Conservation (phyloP, 2,888 invertebrate genomes). For the Temnothorax ravouxi region DNA sequence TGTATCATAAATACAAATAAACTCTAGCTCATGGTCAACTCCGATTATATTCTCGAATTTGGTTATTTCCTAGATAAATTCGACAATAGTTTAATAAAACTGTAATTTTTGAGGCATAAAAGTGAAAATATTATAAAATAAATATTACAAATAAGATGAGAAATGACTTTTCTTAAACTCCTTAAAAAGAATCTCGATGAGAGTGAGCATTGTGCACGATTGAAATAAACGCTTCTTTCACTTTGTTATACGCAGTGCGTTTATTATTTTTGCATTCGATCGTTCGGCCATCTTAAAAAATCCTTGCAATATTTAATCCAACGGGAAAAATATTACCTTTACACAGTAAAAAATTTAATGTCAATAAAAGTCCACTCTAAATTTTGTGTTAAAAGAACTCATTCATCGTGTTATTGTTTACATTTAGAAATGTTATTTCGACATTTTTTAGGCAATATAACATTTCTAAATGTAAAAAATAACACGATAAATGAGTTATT, state of each 20-base stretch:
- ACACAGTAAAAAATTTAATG: too few relatives aligned
- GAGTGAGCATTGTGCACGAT: not conserved
- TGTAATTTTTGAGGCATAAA: not conserved
- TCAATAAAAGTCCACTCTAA: too few relatives aligned
- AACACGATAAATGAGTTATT: too few relatives aligned
- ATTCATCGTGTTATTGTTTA: too few relatives aligned
- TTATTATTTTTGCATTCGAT: not conserved
- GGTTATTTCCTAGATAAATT: too few relatives aligned
- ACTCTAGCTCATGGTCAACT: too few relatives aligned
- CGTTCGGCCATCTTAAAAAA: not conserved
- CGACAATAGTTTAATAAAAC: not conserved
- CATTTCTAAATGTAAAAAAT: too few relatives aligned
- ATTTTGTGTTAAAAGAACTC: too few relatives aligned
- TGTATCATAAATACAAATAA: too few relatives aligned
- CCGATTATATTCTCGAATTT: too few relatives aligned
- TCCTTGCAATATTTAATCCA: not conserved
- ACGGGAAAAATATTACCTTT: not conserved
- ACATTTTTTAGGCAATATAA: too few relatives aligned
- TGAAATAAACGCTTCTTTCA: not conserved
- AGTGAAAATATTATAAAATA: not conserved
- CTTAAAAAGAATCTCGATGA: not conserved
- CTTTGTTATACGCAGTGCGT: not conserved
- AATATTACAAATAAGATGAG: not conserved
- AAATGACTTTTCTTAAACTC: not conserved
- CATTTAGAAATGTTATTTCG: too few relatives aligned